A percentile compares a stretch with the other conserved stretches of the same genome.
Conservation (phyloP, 1,140 invertebrate genomes). For the Lamellibrachia luymesi region DNA sequence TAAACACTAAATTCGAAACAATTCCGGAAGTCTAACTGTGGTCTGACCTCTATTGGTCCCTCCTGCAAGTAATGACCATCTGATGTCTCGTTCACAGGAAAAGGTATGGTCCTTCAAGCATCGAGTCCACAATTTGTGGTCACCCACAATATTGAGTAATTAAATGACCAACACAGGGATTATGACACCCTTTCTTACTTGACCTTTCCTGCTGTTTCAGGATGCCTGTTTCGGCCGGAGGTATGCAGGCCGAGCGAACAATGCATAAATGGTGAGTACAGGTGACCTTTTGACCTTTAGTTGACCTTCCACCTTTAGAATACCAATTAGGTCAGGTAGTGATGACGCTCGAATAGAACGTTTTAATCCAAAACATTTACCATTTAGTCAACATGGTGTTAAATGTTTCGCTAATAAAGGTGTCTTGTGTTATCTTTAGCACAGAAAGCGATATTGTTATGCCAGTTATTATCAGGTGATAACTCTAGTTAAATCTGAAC, state of each 20-base stretch:
- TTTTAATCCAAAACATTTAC: neutral
- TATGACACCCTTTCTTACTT: neutral
- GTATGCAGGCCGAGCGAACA: neutral
- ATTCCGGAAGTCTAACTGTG: neutral
- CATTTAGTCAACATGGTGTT: neutral
- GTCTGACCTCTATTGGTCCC: neutral
- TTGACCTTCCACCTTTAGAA: neutral
- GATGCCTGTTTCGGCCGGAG: neutral
- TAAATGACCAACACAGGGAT: neutral
- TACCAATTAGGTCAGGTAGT: neutral
- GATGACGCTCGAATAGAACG: neutral
- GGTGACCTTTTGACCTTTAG: neutral
- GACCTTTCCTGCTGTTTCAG: neutral
- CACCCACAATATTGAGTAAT: neutral
- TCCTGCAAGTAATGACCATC: neutral
- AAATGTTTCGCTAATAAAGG: neutral
- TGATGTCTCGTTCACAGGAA: neutral
- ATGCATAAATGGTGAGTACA: neutral
- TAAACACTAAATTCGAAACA: neutral
- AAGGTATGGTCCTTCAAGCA: neutral
- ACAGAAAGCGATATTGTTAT: too few relatives aligned
- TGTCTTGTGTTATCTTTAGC: neutral
- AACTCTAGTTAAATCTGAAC: neutral
- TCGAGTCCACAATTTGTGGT: neutral
- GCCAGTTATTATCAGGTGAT: neutral